Percentiles rank a stretch among this genome's conserved stretches.
Evolutionary conservation across 2,797 vertebrate species (phyloP).

Genomic region (Sebastes miniatus): DNA sequence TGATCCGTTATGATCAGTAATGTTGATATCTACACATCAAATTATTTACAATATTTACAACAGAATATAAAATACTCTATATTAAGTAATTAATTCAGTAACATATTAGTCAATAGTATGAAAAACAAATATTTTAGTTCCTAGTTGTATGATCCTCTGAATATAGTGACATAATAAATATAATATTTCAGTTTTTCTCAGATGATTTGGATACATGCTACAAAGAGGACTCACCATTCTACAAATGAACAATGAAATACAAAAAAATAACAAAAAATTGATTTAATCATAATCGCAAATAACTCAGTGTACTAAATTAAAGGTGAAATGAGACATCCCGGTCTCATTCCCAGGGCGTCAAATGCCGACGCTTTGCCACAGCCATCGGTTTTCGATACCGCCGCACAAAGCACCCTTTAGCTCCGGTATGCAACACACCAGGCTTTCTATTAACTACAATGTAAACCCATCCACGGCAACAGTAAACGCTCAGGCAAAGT

Average conservation of each 20-base stretch:
- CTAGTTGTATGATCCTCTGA: neutral
- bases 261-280: neutral
- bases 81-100: neutral
- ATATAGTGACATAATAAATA: neutral
- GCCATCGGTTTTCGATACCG: no score
- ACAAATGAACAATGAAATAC: neutral
- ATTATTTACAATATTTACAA: neutral
- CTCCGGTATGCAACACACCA: no score
- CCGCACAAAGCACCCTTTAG: no score
- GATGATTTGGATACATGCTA: neutral
- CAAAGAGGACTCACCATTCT: neutral
- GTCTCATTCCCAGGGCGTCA: no score
- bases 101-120: neutral
- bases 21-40: neutral
- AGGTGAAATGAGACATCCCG: neutral
- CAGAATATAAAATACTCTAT: neutral
- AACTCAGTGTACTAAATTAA: neutral
- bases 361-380: no score
- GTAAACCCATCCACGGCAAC: no score
- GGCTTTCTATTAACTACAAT: no score
- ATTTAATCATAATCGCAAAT: no score
- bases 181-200: neutral
- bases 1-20: neutral
- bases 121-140: neutral
- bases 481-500: no score